Conservation (phyloP, 2,113 vertebrate genomes). For the Elephantulus edwardii region DNA sequence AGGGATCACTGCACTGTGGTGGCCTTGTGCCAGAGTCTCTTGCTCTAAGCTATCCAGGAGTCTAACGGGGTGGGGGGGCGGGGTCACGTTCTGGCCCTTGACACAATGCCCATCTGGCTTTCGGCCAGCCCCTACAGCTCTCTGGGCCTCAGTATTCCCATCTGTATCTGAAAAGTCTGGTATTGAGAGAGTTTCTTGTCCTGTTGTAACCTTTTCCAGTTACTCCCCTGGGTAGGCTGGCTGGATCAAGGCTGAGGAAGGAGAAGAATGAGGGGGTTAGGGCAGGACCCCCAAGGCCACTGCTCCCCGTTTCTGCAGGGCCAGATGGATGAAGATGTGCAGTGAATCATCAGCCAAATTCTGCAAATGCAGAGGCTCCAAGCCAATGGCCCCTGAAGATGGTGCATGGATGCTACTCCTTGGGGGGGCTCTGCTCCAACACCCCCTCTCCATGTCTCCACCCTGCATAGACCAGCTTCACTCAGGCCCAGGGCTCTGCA, state of each 20-base stretch:
- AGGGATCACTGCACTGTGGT: constrained; percentile 90
- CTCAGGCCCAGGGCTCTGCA: rapidly evolving
- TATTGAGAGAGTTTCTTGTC: not conserved
- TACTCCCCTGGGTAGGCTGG: not conserved
- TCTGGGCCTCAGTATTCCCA: too few species aligned
- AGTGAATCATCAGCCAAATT: constrained; percentile 92
- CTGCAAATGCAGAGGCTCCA: constrained; percentile 90
- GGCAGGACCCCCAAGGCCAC: not conserved
- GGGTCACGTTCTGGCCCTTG: not conserved
- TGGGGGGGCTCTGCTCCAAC: too few species aligned
- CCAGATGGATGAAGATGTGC: constrained; percentile 94
- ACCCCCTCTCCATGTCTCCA: rapidly evolving
- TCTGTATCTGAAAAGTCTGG: too few species aligned
- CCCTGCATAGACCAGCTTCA: not conserved
- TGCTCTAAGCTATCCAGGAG: constrained; percentile 94
- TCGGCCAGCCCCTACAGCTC: too few species aligned
- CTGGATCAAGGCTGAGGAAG: not conserved
- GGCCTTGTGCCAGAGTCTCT: constrained; percentile 91
- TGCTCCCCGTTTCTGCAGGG: constrained; percentile 82
- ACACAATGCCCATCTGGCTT: not conserved
- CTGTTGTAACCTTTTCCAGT: not conserved
- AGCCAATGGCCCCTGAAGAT: constrained; percentile 79
- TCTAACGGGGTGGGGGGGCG: not conserved
- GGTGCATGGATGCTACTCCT: rapidly evolving
- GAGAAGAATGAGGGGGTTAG: rapidly evolving